Evolutionary conservation across 2,888 invertebrate species (phyloP).

Genomic region (Melitaea athalia): DNA sequence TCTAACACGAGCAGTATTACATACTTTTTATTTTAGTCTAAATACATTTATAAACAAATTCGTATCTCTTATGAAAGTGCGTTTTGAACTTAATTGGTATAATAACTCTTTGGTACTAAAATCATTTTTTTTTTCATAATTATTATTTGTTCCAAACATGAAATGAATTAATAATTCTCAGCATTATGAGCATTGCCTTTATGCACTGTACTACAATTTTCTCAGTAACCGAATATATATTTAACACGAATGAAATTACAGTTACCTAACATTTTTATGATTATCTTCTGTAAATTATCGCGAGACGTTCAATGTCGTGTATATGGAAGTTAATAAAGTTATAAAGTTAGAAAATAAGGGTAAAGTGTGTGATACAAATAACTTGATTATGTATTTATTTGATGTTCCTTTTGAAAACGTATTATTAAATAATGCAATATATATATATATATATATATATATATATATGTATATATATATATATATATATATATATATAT

Average conservation of each 20-base stretch:
- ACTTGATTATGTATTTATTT: neutral
- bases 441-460: too few species aligned
- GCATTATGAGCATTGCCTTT: neutral
- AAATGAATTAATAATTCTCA: neutral
- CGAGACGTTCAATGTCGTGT: neutral
- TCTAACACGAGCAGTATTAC: too few species aligned
- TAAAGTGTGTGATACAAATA: neutral
- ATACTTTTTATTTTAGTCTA: too few species aligned
- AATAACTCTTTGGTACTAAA: too few species aligned
- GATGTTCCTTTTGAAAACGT: neutral
- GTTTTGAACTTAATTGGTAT: too few species aligned
- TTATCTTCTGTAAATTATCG: neutral
- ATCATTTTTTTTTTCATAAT: too few species aligned
- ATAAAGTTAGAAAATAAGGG: slow-evolving; percentile 2
- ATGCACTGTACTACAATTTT: too few species aligned
- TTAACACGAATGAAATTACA: neutral
- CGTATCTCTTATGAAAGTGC: too few species aligned
- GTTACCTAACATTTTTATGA: neutral
- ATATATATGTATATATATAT: too few species aligned
- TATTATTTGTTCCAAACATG: too few species aligned
- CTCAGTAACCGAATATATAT: neutral
- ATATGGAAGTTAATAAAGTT: slow-evolving; percentile 1
- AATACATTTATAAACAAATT: too few species aligned
- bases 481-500: too few species aligned
- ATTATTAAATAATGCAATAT: neutral